These are phyloP conservation scores for Ceratoteleas bidentatus DNA, from an alignment of 1,140 invertebrate species.

Conservation along the genomic window DNA sequence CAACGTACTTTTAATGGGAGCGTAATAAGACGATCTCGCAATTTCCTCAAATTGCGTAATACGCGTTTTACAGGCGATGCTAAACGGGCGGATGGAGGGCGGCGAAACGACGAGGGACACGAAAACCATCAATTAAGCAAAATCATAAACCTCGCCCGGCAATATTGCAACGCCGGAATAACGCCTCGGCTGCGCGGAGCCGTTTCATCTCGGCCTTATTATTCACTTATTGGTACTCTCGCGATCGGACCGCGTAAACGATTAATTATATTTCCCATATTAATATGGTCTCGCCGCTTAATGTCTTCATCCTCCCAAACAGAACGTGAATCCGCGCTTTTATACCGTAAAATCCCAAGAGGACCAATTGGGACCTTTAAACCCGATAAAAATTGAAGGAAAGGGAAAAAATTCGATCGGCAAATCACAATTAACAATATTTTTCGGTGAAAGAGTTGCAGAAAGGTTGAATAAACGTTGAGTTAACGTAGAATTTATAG, in stretches of 20 bases:
- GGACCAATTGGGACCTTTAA: too few relatives aligned
- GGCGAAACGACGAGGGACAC: conserved; percentile 31
- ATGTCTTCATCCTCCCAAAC: too few relatives aligned
- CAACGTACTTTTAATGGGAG: conserved; percentile 39
- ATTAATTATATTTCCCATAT: conserved; percentile 33
- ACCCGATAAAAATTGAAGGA: too few relatives aligned
- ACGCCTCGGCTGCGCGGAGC: conserved; percentile 34
- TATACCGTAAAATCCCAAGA: too few relatives aligned
- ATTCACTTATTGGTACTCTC: conserved; percentile 36
- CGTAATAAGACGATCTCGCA: conserved; percentile 65
- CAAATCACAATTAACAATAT: too few relatives aligned
- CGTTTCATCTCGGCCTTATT: conserved; percentile 16
- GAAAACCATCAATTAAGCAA: conserved; percentile 73
- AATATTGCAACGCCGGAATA: conserved; percentile 35
- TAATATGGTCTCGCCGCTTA: background rate
- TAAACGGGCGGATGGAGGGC: conserved; percentile 38
- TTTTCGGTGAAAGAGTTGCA: too few relatives aligned
- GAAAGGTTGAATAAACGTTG: too few relatives aligned
- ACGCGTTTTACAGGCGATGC: conserved; percentile 69
- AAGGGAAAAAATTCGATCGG: too few relatives aligned
- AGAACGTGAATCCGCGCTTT: too few relatives aligned
- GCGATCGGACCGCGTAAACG: conserved; percentile 9
- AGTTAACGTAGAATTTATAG: too few relatives aligned
- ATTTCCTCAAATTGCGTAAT: conserved; percentile 75
- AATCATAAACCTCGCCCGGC: conserved; percentile 70